Conservation (phyloP, 1,140 invertebrate species). For the Platyscapa corneri region DNA sequence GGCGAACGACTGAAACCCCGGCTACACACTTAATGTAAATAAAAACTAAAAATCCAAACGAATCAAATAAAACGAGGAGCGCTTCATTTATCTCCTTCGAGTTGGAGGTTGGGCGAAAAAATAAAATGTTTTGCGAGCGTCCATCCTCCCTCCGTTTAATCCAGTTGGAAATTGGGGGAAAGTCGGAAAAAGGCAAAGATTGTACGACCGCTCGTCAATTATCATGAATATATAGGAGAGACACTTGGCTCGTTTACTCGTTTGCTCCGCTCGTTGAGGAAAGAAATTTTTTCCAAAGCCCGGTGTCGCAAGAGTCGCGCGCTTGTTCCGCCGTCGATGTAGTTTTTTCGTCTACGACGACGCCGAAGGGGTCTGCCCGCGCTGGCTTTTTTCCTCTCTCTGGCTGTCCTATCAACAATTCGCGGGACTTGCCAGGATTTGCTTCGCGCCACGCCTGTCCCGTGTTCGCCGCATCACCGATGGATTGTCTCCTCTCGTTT, state of each 20-base stretch:
- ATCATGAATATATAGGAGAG: constrained; percentile 39
- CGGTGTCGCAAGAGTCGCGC: not conserved
- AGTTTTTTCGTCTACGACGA: constrained; percentile 33
- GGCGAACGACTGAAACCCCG: not conserved
- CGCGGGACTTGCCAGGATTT: constrained; percentile 59
- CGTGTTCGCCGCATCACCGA: constrained; percentile 64
- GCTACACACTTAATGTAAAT: not conserved
- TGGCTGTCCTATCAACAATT: constrained; percentile 59
- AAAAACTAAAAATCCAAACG: constrained; percentile 23
- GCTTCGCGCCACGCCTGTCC: constrained; percentile 67
- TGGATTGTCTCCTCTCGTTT: constrained; percentile 59
- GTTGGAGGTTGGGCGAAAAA: not conserved
- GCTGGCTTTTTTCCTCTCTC: constrained; percentile 44
- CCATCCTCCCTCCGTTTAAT: constrained; percentile 34
- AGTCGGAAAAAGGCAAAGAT: constrained; percentile 16
- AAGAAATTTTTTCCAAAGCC: not conserved
- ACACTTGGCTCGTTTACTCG: constrained; percentile 10
- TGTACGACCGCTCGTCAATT: constrained; percentile 43
- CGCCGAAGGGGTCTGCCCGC: constrained; percentile 17
- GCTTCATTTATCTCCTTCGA: constrained; percentile 27
- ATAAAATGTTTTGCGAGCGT: constrained; percentile 3
- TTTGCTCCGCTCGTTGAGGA: constrained; percentile 4
- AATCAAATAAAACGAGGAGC: constrained; percentile 3
- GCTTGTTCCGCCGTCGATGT: not conserved
- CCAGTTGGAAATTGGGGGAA: constrained; percentile 12